These are phyloP conservation scores for Mormyrus iriodes DNA, from an alignment of 2,113 vertebrate genomes.

Conservation along the genomic window DNA sequence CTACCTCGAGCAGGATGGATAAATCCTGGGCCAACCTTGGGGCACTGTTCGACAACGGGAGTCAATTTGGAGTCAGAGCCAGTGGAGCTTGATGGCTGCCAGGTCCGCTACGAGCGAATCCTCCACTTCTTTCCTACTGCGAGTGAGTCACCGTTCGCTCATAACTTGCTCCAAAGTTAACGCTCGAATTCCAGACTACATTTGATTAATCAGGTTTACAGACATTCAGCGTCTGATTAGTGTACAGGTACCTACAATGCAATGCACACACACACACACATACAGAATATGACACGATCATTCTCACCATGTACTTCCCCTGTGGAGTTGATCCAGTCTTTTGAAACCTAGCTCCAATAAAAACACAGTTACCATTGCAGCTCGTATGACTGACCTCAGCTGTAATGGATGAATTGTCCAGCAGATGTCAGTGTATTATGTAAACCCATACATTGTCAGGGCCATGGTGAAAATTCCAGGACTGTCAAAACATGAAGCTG, in stretches of 20 bases:
- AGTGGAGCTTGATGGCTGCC: constrained; percentile 60
- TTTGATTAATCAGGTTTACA: constrained; percentile 1
- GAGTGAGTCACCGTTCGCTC: constrained; percentile 46
- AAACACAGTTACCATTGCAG: neutral
- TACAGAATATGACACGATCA: neutral
- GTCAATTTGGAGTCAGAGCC: constrained; percentile 52
- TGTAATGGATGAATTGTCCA: constrained; percentile 37
- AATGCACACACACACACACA: neutral
- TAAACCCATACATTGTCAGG: neutral
- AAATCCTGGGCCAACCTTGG: constrained; percentile 38
- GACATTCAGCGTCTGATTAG: neutral
- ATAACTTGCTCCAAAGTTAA: constrained; percentile 32
- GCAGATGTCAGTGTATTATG: constrained; percentile 44
- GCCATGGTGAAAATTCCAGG: neutral
- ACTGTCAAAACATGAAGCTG: constrained; percentile 4
- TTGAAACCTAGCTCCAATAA: neutral
- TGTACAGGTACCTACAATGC: neutral
- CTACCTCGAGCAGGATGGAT: constrained; percentile 29
- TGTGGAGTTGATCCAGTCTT: neutral
- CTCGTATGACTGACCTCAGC: neutral
- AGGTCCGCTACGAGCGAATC: constrained; percentile 45
- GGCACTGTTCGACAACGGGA: constrained; percentile 45
- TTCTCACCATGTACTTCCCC: neutral
- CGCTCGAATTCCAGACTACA: constrained; percentile 8
- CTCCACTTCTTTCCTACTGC: constrained; percentile 26